phyloP scores from a whole-genome alignment of 2,888 invertebrate genomes.

The Polydrusus cervinus region DNA sequence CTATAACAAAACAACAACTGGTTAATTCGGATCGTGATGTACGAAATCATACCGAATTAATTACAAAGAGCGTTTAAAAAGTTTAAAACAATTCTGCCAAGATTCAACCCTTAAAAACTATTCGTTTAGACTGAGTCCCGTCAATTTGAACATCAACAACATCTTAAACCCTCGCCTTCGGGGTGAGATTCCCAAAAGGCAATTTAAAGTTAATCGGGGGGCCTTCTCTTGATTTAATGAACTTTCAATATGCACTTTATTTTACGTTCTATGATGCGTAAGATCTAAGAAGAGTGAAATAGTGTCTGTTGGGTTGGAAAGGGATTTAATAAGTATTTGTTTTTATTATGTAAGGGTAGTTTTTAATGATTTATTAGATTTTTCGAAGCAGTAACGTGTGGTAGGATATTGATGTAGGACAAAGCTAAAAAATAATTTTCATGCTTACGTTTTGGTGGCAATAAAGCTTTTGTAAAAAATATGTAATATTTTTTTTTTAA shows the following conservation, averaged over 20 bases:
- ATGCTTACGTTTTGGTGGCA: too few relatives aligned
- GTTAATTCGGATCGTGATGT: too few relatives aligned
- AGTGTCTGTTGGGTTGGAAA: slow-evolving; percentile 1
- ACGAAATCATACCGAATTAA: too few relatives aligned
- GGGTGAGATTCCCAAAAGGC: slow-evolving; percentile 22
- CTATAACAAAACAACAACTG: too few relatives aligned
- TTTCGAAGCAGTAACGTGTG: too few relatives aligned
- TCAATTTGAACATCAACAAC: slow-evolving; percentile 17
- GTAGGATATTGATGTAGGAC: too few relatives aligned
- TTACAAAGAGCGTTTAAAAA: too few relatives aligned
- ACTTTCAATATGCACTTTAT: slow-evolving; percentile 31
- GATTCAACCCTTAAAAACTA: background rate
- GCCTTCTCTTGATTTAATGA: slow-evolving; percentile 38
- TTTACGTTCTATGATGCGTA: slow-evolving; percentile 33
- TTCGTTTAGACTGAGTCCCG: background rate
- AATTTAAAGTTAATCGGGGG: slow-evolving; percentile 40
- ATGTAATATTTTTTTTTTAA: too few relatives aligned
- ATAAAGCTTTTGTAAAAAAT: too few relatives aligned
- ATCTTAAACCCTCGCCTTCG: slow-evolving; percentile 21
- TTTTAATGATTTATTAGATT: background rate
- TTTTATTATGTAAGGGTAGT: background rate
- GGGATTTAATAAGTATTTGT: background rate
- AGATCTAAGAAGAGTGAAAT: slow-evolving; percentile 12
- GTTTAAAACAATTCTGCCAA: too few relatives aligned
- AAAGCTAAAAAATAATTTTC: too few relatives aligned